Evolutionary conservation across 2,113 vertebrate species (phyloP).

Genomic region (Heloderma charlesbogerti): DNA sequence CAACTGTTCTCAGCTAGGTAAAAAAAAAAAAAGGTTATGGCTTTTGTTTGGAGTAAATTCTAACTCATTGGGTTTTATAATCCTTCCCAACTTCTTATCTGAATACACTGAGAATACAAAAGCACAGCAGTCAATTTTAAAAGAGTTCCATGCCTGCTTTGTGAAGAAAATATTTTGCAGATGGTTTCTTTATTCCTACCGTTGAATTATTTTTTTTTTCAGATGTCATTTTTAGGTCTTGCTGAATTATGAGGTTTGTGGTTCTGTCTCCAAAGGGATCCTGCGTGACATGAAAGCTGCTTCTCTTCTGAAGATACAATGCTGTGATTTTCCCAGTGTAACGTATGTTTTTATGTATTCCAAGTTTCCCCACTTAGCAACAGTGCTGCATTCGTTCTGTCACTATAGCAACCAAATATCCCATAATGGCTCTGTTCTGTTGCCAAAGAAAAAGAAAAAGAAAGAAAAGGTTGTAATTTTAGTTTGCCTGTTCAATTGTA

Average conservation of each 20-base stretch:
- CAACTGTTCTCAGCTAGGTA: neutral
- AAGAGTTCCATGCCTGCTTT: neutral
- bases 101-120: neutral
- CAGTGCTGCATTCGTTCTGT: slow-evolving; percentile 43
- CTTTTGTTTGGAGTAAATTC: neutral
- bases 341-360: slow-evolving; percentile 47
- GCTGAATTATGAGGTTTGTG: neutral
- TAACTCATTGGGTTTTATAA: neutral
- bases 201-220: neutral
- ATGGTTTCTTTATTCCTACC: slow-evolving; percentile 7
- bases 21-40: neutral
- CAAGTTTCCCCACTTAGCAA: slow-evolving; percentile 53
- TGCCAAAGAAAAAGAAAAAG: slow-evolving; percentile 52
- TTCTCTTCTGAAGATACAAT: slow-evolving; percentile 6
- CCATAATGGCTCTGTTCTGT: slow-evolving; percentile 51
- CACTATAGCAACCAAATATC: slow-evolving; percentile 60
- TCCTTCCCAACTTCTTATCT: neutral
- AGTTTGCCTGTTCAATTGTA: slow-evolving; percentile 54
- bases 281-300: neutral
- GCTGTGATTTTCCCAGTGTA: slow-evolving; percentile 3
- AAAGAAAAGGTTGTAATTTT: slow-evolving; percentile 61
- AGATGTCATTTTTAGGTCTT: slow-evolving; percentile 13
- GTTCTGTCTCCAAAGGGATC: slow-evolving; percentile 34
- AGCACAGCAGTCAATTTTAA: neutral
- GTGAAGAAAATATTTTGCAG: slow-evolving; percentile 19